Base-by-base conservation (phyloP, 2,888 invertebrate species). In the Pomacea canaliculata region DNA sequence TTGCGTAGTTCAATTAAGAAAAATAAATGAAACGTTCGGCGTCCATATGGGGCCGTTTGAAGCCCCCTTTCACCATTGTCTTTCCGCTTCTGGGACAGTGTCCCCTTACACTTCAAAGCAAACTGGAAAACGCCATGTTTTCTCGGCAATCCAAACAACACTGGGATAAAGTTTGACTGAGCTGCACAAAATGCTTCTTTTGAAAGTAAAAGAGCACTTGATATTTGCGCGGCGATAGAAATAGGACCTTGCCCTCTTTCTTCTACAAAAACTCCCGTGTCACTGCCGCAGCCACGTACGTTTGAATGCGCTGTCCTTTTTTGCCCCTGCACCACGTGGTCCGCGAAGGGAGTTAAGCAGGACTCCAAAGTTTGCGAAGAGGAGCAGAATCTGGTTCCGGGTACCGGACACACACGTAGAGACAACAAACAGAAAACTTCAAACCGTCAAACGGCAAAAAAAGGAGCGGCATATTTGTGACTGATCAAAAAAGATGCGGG, bases 371-470 rank as follows among this genome's bases (percentile, higher is more conserved):
- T 27, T 68, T 46, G 48, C 37, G 10, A 7, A 46, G 68, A 46
- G 13, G 18, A 19, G 68, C 37, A 46, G 37, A 68, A 68, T 68
- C 37, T 68, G 27, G 23, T 19, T 46, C 68, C 27, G 19, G 37
- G 37, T 37, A 68, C 13, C 68, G 68, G 48, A 68, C 68, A 68
- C 68, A 68, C 68, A 46, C 68, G 68, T 37, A 68, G 68, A 12
- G 68, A 68, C n/a, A 68, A 68, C 68, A 68, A 68, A 68, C 27
- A 68, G 37, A 63, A 63, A 63, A 19, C 19, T 56, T 56, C 51
- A 56, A 56, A 56, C 51, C 10, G 51, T 56, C 51, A 56, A 56
- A 56, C 10, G 16, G 51, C 51, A 56, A 56, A 37, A 37, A 37
- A 56, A 56, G 51, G 51, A 56, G 51, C 12, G 63, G 16, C 63